A percentile compares a stretch with the other conserved stretches of the same genome.
Evolutionary conservation across 2,797 vertebrate species (phyloP).

Genomic region (Tarsius wallacei): DNA sequence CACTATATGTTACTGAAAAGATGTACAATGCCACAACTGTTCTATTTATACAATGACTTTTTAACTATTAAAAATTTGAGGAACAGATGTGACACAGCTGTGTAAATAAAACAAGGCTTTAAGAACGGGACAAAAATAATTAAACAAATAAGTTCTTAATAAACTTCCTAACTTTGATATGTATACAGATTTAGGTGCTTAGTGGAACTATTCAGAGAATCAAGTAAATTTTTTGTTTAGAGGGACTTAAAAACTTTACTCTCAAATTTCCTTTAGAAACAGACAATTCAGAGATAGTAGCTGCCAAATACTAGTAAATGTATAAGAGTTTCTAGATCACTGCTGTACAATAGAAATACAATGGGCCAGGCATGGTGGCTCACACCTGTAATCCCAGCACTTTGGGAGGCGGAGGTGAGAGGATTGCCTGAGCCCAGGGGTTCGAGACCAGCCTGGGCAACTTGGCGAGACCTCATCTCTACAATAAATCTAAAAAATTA

Average conservation of each 20-base stretch:
- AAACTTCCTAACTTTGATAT: conserved; percentile 6
- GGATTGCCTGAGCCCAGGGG: too few relatives aligned
- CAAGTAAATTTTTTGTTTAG: not conserved
- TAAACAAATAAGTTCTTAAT: conserved; percentile 22
- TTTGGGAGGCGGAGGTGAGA: too few relatives aligned
- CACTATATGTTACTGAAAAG: conserved; percentile 1
- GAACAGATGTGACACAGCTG: not conserved
- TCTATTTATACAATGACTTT: conserved; percentile 1
- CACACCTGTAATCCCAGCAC: too few relatives aligned
- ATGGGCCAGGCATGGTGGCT: not conserved
- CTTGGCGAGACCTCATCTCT: too few relatives aligned
- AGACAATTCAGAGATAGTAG: not conserved
- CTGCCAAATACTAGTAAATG: conserved; percentile 20
- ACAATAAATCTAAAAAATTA: too few relatives aligned
- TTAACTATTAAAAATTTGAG: conserved; percentile 17
- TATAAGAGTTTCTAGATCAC: not conserved
- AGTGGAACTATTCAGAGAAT: not conserved
- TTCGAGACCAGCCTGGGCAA: too few relatives aligned
- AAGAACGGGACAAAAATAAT: not conserved
- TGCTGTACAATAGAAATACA: not conserved
- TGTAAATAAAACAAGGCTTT: conserved; percentile 27
- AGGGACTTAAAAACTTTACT: not conserved
- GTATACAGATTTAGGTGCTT: conserved; percentile 15
- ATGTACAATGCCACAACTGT: not conserved
- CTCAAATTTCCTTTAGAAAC: conserved; percentile 11